phyloP scores from a whole-genome alignment of 2,113 vertebrate species.

The Anguilla rostrata region DNA sequence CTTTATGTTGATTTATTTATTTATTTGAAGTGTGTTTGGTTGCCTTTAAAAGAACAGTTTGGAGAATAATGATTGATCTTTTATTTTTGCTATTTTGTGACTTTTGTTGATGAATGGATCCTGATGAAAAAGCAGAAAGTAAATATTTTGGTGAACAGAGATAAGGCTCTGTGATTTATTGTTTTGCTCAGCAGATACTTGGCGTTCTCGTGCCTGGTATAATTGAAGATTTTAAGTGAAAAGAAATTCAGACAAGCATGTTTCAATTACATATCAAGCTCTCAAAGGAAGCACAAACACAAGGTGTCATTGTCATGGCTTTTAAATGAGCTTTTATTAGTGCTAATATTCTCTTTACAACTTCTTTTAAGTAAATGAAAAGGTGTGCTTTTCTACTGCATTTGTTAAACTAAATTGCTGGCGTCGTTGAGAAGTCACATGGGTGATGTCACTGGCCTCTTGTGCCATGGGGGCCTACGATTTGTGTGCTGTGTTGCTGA shows the following conservation, averaged over 20 bases:
- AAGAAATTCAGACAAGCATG: neutral
- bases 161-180: constrained; percentile 29
- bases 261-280: neutral
- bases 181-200: neutral
- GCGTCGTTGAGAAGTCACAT: constrained; percentile 36
- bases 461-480: constrained; percentile 19
- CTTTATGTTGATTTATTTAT: constrained; percentile 21
- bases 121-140: constrained; percentile 25
- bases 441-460: constrained; percentile 36
- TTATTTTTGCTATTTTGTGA: constrained; percentile 29
- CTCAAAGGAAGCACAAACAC: constrained; percentile 33
- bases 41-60: constrained; percentile 14
- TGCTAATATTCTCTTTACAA: constrained; percentile 45
- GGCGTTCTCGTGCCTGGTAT: neutral
- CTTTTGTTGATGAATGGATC: constrained; percentile 19
- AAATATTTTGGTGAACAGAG: constrained; percentile 33
- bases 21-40: constrained; percentile 18
- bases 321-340: constrained; percentile 47
- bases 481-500: constrained; percentile 19
- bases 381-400: constrained; percentile 53
- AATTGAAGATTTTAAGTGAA: constrained; percentile 10
- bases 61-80: constrained; percentile 22
- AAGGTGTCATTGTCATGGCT: constrained; percentile 26
- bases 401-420: constrained; percentile 38
- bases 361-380: constrained; percentile 45